Evolutionary conservation across 2,888 invertebrate genomes (phyloP).

Genomic region (Philereme transversata): DNA sequence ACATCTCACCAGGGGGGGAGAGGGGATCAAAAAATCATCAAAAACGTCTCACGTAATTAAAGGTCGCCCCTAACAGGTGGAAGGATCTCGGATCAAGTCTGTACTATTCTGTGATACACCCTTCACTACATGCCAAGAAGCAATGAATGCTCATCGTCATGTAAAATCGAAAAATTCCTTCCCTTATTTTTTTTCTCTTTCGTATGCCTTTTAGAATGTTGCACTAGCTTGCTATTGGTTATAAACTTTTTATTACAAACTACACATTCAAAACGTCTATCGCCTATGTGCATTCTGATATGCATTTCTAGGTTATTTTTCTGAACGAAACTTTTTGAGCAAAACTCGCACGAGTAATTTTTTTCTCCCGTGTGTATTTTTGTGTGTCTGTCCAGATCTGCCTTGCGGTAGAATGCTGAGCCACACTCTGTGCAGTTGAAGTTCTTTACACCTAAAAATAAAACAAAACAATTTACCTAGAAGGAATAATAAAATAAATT

Average conservation of each 20-base stretch:
- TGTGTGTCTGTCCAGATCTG: constrained; percentile 68
- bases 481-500: no score
- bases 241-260: constrained; percentile 67
- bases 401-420: constrained; percentile 67
- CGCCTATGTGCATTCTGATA: constrained; percentile 67
- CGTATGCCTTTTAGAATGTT: constrained; percentile 64
- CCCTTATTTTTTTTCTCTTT: constrained; percentile 54
- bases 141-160: constrained; percentile 1
- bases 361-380: constrained; percentile 69
- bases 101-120: no score
- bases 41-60: no score
- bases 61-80: no score
- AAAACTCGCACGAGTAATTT: constrained; percentile 67
- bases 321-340: constrained; percentile 68
- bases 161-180: background rate
- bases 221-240: constrained; percentile 60
- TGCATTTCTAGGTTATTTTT: constrained; percentile 75
- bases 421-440: constrained; percentile 66
- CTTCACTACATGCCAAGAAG: no score
- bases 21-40: no score
- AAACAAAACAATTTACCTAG: no score
- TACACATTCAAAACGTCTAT: constrained; percentile 58
- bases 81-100: no score
- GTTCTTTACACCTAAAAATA: constrained; percentile 55
- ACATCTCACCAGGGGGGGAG: no score